Conservation (phyloP, 2,888 invertebrate genomes). For the Cantharis flavilabris region DNA sequence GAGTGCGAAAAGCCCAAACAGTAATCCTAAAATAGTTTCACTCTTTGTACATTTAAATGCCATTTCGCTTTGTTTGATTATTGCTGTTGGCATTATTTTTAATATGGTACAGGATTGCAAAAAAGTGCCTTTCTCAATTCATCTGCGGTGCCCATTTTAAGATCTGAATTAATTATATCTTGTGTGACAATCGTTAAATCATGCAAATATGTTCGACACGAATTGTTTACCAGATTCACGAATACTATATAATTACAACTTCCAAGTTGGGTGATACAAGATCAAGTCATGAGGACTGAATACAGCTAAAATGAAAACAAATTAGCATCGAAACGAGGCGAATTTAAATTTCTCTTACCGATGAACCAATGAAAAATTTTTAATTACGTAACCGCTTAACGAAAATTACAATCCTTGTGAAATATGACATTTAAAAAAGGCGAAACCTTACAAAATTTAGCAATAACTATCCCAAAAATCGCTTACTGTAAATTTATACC, state of each 20-base stretch:
- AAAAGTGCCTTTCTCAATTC: neutral
- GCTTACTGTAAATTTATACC: conserved; percentile 2
- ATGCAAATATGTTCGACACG: neutral
- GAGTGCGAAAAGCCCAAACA: too few relatives aligned
- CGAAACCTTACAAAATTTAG: neutral
- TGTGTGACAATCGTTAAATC: neutral
- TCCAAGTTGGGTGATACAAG: neutral
- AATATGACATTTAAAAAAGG: neutral
- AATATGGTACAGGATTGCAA: neutral
- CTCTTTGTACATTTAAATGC: too few relatives aligned
- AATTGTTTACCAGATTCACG: neutral
- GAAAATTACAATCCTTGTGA: neutral
- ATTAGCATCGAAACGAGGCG: neutral
- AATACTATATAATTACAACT: neutral
- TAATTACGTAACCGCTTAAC: neutral
- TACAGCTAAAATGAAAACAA: neutral
- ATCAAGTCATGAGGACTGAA: neutral
- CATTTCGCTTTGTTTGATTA: neutral
- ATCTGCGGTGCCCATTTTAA: neutral
- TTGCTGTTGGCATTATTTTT: too few relatives aligned
- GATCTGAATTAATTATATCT: neutral
- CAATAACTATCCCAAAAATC: neutral
- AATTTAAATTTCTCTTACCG: neutral
- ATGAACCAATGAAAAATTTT: neutral
- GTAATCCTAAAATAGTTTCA: too few relatives aligned